phyloP scores from a whole-genome alignment of 2,888 invertebrate genomes.

The Oscheius myriophilus region DNA sequence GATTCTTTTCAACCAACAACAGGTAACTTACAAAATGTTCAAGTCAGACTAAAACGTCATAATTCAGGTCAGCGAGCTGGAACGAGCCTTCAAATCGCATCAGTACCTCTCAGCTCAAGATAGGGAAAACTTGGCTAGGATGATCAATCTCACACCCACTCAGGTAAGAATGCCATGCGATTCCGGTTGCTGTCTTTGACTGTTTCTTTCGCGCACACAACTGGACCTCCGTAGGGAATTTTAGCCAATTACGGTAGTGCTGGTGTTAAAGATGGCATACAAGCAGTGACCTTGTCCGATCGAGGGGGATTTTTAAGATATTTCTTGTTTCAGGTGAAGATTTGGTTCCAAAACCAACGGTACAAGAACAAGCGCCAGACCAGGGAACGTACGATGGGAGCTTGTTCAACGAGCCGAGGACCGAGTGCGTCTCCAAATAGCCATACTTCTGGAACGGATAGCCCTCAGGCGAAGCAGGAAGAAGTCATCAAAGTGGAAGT shows the following conservation, averaged over 20 bases:
- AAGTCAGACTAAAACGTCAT: neutral
- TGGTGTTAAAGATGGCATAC: neutral
- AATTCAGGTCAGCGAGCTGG: constrained; percentile 74
- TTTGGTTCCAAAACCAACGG: constrained; percentile 62
- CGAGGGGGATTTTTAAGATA: neutral
- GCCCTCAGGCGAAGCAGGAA: constrained; percentile 33
- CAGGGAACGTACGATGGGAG: constrained; percentile 45
- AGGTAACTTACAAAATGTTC: constrained; percentile 60
- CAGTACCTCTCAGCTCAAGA: constrained; percentile 90
- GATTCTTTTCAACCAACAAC: constrained; percentile 84
- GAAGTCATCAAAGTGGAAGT: constrained; percentile 25
- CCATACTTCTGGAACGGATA: constrained; percentile 24
- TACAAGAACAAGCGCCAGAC: constrained; percentile 57
- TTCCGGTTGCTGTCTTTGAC: constrained; percentile 16
- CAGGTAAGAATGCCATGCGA: constrained; percentile 73
- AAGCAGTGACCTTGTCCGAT: neutral
- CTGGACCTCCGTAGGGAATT: constrained; percentile 30
- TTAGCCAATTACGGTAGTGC: constrained; percentile 39
- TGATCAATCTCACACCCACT: constrained; percentile 84
- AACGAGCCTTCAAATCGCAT: constrained; percentile 85
- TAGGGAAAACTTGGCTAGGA: constrained; percentile 84
- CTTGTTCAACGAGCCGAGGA: constrained; percentile 25
- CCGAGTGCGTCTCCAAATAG: constrained; percentile 33
- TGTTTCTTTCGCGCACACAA: constrained; percentile 19
- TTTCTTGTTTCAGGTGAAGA: constrained; percentile 48